A percentile compares a stretch with the other conserved stretches of the same genome.
These are phyloP conservation scores for Tetraodon nigroviridis DNA, from an alignment of 2,113 vertebrate genomes.

Conservation along the genomic window DNA sequence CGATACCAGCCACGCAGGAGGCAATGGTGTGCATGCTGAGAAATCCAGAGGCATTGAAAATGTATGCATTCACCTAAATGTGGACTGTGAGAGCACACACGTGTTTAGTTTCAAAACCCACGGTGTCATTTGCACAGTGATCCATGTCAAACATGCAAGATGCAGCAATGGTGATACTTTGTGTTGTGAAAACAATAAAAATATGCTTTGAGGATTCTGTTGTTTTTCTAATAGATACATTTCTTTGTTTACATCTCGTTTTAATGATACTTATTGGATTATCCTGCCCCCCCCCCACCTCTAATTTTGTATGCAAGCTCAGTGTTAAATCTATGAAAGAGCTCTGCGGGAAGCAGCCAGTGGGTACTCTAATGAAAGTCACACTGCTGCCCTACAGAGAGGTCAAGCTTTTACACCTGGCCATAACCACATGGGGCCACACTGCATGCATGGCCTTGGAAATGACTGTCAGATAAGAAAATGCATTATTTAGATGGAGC, in stretches of 20 bases:
- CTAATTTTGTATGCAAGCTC: slow-evolving; percentile 39
- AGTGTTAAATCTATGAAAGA: slow-evolving; percentile 46
- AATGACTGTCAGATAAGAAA: slow-evolving; percentile 63
- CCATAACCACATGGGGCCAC: slow-evolving; percentile 56
- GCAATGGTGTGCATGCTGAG: slow-evolving; percentile 54
- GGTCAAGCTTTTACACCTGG: slow-evolving; percentile 73
- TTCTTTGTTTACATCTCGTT: slow-evolving; percentile 26
- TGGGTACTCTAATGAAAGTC: slow-evolving; percentile 66
- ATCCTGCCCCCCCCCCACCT: slow-evolving; percentile 12
- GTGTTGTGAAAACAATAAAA: not conserved
- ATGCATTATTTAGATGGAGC: slow-evolving; percentile 53
- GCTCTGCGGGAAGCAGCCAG: slow-evolving; percentile 54
- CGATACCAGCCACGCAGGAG: slow-evolving; percentile 45
- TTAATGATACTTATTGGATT: slow-evolving; percentile 36
- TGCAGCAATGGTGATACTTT: not conserved
- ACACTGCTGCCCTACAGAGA: slow-evolving; percentile 66
- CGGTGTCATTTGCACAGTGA: slow-evolving; percentile 22
- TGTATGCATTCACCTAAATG: slow-evolving; percentile 7
- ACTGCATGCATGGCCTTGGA: slow-evolving; percentile 56
- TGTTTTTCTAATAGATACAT: slow-evolving; percentile 1
- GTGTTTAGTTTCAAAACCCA: slow-evolving; percentile 8
- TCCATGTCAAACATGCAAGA: slow-evolving; percentile 12
- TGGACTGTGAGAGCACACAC: not conserved
- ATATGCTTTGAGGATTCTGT: not conserved
- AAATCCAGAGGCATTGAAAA: slow-evolving; percentile 48